Evolutionary conservation across 2,113 vertebrate genomes (phyloP).

Genomic region (Climacteris rufus): DNA sequence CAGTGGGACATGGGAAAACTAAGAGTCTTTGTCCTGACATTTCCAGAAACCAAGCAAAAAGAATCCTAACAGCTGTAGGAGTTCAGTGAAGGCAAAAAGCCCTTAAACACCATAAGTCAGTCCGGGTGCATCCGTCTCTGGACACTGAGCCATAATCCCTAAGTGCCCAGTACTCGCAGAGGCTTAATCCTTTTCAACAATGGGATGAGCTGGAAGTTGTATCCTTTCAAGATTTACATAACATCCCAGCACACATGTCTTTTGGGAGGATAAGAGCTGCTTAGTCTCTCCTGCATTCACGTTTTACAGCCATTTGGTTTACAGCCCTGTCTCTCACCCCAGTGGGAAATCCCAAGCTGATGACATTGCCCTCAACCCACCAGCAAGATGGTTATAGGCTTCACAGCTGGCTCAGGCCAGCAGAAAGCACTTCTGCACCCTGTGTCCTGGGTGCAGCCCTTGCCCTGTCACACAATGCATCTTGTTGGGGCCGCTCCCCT

Average conservation of each 20-base stretch:
- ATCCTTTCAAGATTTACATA: slow-evolving; percentile 31
- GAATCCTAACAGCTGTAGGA: not conserved
- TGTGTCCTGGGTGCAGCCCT: rapidly evolving
- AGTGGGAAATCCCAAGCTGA: not conserved
- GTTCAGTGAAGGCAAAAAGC: slow-evolving; percentile 33
- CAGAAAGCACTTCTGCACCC: not conserved
- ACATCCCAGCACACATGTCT: not conserved
- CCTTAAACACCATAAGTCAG: slow-evolving; percentile 19
- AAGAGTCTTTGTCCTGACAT: not conserved
- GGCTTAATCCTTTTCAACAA: slow-evolving; percentile 55
- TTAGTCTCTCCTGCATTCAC: not conserved
- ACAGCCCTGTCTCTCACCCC: not conserved
- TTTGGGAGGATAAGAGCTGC: not conserved
- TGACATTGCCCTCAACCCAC: not conserved
- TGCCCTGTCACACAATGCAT: rapidly evolving
- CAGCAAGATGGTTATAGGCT: not conserved
- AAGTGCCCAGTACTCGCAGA: not conserved
- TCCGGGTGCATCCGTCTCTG: not conserved
- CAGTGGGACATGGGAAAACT: not conserved
- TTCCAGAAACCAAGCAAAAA: not conserved
- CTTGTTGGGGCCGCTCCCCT: not conserved
- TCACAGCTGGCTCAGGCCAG: not conserved
- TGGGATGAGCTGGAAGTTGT: slow-evolving; percentile 20
- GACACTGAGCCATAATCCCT: slow-evolving; percentile 22
- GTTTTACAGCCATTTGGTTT: not conserved